Evolutionary conservation across 2,113 vertebrate species (phyloP).

Genomic region (Acrocephalus arundinaceus): DNA sequence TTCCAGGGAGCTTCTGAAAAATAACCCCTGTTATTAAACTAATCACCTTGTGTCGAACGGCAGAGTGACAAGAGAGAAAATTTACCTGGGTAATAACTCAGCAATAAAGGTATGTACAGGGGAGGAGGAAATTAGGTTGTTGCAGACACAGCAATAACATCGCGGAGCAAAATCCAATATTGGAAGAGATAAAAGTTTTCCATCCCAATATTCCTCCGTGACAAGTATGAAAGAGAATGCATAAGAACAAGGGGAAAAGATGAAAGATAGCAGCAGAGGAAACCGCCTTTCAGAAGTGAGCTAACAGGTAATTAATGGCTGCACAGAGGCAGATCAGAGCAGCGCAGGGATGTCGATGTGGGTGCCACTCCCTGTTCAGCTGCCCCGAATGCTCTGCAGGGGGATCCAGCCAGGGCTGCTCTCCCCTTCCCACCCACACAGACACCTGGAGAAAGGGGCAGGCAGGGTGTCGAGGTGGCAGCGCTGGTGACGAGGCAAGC

Average conservation of each 20-base stretch:
- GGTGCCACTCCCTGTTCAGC: background rate
- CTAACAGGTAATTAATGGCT: conserved; percentile 55
- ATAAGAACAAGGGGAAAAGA: conserved; percentile 34
- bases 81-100: background rate
- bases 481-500: background rate
- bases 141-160: conserved; percentile 20
- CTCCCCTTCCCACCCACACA: background rate
- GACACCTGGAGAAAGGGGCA: background rate
- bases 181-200: conserved; percentile 54
- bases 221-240: conserved; percentile 6
- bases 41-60: background rate
- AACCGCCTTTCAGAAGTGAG: conserved; percentile 13
- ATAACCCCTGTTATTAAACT: background rate
- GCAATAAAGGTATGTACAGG: background rate
- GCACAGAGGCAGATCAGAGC: background rate
- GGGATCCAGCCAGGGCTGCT: background rate
- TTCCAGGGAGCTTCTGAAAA: background rate
- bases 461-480: background rate
- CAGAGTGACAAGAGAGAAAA: conserved; percentile 11
- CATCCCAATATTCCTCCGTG: background rate
- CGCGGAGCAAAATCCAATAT: conserved; percentile 31
- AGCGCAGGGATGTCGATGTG: background rate
- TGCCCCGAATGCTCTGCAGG: background rate
- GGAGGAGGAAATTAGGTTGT: conserved; percentile 12
- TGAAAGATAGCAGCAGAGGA: conserved; percentile 25